Percentiles rank a stretch among this genome's conserved stretches.
phyloP scores from a whole-genome alignment of 2,888 invertebrate genomes.

The Octodonta nipae region DNA sequence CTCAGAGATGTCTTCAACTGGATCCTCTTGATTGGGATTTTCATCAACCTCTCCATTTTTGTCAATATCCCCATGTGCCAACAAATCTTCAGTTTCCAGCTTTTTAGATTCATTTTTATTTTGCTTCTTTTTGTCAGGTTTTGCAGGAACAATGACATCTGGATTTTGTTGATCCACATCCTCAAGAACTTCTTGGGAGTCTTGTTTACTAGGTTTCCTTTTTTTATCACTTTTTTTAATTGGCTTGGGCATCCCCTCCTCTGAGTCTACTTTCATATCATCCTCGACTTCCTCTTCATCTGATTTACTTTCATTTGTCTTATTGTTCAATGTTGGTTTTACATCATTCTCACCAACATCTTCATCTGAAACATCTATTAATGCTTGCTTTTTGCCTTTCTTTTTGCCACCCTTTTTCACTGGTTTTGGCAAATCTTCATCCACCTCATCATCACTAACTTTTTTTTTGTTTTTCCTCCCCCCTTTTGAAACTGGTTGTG shows the following conservation, averaged over 20 bases:
- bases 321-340: background rate
- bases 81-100: constrained; percentile 5
- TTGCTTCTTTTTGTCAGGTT: constrained; percentile 5
- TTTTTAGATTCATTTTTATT: constrained; percentile 6
- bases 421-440: constrained; percentile 9
- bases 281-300: constrained; percentile 2
- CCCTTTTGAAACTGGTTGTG: constrained; percentile 5
- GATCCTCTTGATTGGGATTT: constrained; percentile 3
- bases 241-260: constrained; percentile 9
- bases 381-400: constrained; percentile 6
- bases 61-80: constrained; percentile 2
- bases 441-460: constrained; percentile 8
- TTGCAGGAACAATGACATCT: constrained; percentile 6
- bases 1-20: constrained; percentile 11
- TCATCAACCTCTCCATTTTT: constrained; percentile 6
- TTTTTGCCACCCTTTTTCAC: constrained; percentile 8
- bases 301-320: constrained; percentile 2
- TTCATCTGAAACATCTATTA: constrained; percentile 2
- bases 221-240: constrained; percentile 13
- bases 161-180: background rate
- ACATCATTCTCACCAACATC: constrained; percentile 5
- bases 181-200: constrained; percentile 6
- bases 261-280: constrained; percentile 6
- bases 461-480: constrained; percentile 9
- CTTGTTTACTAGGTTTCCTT: constrained; percentile 11